Conservation (phyloP, 2,888 invertebrate species). For the Trachelus iudaicus region DNA sequence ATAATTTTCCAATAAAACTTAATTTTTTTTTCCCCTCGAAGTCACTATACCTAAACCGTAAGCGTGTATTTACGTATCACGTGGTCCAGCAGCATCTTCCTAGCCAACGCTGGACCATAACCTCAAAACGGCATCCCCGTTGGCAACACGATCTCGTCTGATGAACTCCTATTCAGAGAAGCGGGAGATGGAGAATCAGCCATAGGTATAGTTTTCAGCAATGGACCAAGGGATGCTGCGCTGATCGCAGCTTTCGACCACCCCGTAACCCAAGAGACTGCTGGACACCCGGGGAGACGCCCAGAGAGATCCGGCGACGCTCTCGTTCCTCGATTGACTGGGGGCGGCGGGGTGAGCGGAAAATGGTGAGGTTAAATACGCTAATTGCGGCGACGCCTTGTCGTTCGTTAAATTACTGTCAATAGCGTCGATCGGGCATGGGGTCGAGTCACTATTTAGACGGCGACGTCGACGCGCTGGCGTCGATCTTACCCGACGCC, state of each 20-base stretch:
- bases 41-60: neutral
- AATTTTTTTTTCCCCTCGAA: neutral
- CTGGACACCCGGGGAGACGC: neutral
- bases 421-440: neutral
- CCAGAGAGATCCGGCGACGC: neutral
- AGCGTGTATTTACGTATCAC: neutral
- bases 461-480: neutral
- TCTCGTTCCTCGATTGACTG: neutral
- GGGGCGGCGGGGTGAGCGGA: neutral
- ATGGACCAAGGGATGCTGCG: neutral
- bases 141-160: slow-evolving; percentile 29
- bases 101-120: neutral
- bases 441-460: neutral
- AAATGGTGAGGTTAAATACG: slow-evolving; percentile 2
- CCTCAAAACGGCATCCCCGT: neutral
- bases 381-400: slow-evolving; percentile 6
- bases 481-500: neutral
- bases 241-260: neutral
- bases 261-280: neutral
- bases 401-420: slow-evolving; percentile 4
- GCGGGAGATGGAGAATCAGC: slow-evolving; percentile 8
- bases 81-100: neutral
- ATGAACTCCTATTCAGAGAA: slow-evolving; percentile 48
- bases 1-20: neutral
- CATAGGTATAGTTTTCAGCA: neutral